A percentile compares a stretch with the other conserved stretches of the same genome.
phyloP scores from a whole-genome alignment of 2,797 vertebrate species.

The Thaleichthys pacificus region DNA sequence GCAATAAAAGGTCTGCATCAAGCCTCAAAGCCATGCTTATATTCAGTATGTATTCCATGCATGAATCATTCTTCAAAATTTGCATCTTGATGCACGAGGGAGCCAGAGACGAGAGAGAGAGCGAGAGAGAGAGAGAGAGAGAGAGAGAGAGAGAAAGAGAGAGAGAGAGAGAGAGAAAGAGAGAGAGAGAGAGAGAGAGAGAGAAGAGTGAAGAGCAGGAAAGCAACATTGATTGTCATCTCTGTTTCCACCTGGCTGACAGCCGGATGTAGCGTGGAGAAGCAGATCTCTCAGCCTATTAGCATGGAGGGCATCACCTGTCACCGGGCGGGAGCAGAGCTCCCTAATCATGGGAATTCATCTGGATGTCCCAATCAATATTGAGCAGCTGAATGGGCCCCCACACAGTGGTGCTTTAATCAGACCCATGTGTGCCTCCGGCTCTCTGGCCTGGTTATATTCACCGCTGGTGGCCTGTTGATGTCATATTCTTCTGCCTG shows the following conservation, averaged over 20 bases:
- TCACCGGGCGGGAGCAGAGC: conserved; percentile 60
- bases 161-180: too few species aligned
- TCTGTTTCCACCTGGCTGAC: conserved; percentile 64
- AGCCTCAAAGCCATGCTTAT: not conserved
- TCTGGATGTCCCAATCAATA: conserved; percentile 72
- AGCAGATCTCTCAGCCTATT: conserved; percentile 66
- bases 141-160: too few species aligned
- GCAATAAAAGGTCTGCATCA: too few species aligned
- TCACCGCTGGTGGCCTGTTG: too few species aligned
- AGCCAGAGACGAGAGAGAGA: not conserved
- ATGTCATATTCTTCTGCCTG: not conserved
- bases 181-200: conserved; percentile 11
- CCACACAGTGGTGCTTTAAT: conserved; percentile 64
- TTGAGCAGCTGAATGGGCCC: conserved; percentile 44
- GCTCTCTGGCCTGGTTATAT: conserved; percentile 26
- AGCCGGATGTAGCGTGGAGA: conserved; percentile 50
- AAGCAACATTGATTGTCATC: conserved; percentile 64
- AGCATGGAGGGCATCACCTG: conserved; percentile 63
- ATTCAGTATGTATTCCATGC: not conserved
- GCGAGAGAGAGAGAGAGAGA: conserved; percentile 17
- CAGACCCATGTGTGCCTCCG: conserved; percentile 44
- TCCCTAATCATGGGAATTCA: conserved; percentile 64
- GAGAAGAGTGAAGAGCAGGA: not conserved
- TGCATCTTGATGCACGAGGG: too few species aligned
- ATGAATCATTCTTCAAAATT: too few species aligned